These are phyloP conservation scores for Camponotus vicinus DNA, from an alignment of 1,140 invertebrate species.

Conservation along the genomic window DNA sequence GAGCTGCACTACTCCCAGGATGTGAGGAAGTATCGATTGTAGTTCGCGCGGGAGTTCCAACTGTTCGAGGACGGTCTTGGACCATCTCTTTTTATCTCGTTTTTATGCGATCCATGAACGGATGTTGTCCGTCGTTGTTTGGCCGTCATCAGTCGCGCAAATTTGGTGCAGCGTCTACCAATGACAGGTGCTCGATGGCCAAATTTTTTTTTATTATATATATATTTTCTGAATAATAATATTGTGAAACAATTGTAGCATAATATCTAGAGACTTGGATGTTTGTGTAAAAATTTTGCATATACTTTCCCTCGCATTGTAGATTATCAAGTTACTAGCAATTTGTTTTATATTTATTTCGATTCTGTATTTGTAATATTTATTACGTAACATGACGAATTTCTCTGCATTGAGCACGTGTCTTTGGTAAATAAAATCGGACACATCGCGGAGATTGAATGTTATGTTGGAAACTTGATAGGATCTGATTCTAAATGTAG, in stretches of 20 bases:
- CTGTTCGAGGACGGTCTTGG: background rate
- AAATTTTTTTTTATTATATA: background rate
- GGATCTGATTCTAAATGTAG: constrained; percentile 21
- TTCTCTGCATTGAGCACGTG: background rate
- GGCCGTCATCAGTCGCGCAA: constrained; percentile 10
- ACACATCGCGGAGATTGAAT: background rate
- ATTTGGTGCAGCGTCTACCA: constrained; percentile 11
- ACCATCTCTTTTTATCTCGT: constrained; percentile 9
- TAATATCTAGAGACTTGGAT: background rate
- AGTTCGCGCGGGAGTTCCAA: constrained; percentile 16
- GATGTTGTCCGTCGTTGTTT: background rate
- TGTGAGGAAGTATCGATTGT: constrained; percentile 30
- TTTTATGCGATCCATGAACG: constrained; percentile 23
- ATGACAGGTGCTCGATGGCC: constrained; percentile 23
- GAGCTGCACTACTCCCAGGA: constrained; percentile 60
- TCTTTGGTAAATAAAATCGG: constrained; percentile 34
- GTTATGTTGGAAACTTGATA: constrained; percentile 4
- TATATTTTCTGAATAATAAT: background rate
- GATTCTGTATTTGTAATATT: background rate
- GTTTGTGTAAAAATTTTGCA: background rate
- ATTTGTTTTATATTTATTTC: background rate
- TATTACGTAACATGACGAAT: background rate
- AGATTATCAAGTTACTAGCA: constrained; percentile 1
- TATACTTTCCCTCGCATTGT: background rate
- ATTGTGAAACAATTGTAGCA: background rate